Evolutionary conservation across 2,113 vertebrate genomes (phyloP), one percentile per base, ranked within the genome.

Genomic region (Patagioenas fasciata): DNA sequence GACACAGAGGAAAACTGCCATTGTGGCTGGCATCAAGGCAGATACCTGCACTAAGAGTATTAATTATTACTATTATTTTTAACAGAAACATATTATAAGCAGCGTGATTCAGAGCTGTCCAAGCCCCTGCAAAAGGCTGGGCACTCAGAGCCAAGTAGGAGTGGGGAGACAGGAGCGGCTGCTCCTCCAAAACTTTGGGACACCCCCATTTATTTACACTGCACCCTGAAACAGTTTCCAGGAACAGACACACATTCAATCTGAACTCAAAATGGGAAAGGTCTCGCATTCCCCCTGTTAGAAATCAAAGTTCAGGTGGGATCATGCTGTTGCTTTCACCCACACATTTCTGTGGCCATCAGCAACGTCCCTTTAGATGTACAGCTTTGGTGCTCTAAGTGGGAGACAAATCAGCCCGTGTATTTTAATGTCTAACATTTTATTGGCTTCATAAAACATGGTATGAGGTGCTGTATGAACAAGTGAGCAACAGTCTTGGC

Each of bases 51-150:
- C 58, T 87, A 93, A 91, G 57, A 95, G 92, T 89, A 93, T 95
- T 97, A 97, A 96, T 97, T 96, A 94, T 91, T 72, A 87, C 86
- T 84, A 91, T 96, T 93, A 95, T 96, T 97, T 97, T 94, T 93
- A 97, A 91, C 42, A 77, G 89, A 88, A 92, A 69, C 96, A 94
- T 97, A 97, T 96, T 97, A 95, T 56, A 80, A 88, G 75, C 89
- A 82, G 90, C 58, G 8, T 47, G 91, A 94, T 94, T 96, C 93
- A 85, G 88, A 94, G 91, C 80, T 83, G 85, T 69, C 91, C 90
- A 92, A 85, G 80, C 51, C 50, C 71, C 85, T 85, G 80, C 44
- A 93, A 95, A 86, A 92, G 85, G 65, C 91, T 94, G 89, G 92
- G 84, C 13, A 9, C 91, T 88, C 32, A 2, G 51, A 77, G 82